Evolutionary conservation across 2,888 invertebrate species (phyloP), one percentile per base, ranked within the genome.

Genomic region (Scaeva pyrastri): DNA sequence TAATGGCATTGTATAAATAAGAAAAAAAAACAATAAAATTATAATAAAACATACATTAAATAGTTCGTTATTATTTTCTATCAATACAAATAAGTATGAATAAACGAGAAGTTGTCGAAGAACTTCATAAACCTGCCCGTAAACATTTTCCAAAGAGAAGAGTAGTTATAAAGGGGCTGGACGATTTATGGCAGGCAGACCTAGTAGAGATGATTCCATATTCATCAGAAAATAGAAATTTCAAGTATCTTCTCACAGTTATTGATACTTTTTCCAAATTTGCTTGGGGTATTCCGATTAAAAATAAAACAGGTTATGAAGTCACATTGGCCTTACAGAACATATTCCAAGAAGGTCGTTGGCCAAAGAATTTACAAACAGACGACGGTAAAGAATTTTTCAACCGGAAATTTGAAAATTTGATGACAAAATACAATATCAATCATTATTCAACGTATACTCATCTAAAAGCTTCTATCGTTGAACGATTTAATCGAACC

Each of bases 301-400:
- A 45, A 45, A 45, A 45, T 45, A 45, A 45, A 45, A 45, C 43
- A n/a, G 43, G 43, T n/a, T 1, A 6, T 5, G 6, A 6, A 3
- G 43, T 45, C n/a, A 50, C 50, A 19, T 2, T 19, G 7, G 50
- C 50, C 3, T 19, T 50, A 19, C 5, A 11, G 2, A 50, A 21
- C 3, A 50, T 50, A 50, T 16, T 45, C n/a, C 14, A n/a, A 0
- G 8, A 50, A 21, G 39, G 39, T 50, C 50, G 50, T 3, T 8
- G 3, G 19, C 58, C 58, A 16, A 58, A 58, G 31, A 58, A 58
- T 31, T 16, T 58, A 16, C 58, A 58, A 58, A 58, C 58, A 16
- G 58, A 58, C 7, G 39, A 58, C 3, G 39, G 58, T 1, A 56
- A 56, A 31, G 56, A 56, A 16, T 56, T 56, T 36, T 36, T 45